Conservation (phyloP, 2,113 vertebrate species). For the Cavia porcellus region DNA sequence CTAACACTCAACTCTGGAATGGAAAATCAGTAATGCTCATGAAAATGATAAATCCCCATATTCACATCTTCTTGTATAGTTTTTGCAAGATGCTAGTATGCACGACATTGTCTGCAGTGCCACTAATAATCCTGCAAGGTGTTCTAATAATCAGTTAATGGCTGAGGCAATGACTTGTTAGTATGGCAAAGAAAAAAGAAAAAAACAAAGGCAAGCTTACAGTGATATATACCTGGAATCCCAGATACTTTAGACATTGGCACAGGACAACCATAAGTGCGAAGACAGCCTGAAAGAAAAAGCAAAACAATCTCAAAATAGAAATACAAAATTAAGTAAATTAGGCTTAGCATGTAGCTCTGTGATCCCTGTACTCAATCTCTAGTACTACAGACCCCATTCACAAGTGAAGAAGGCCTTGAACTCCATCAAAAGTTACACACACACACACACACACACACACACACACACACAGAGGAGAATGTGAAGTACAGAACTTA, state of each 20-base stretch:
- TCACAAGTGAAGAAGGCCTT: not conserved
- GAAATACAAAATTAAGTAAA: not conserved
- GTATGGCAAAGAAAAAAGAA: too few relatives aligned
- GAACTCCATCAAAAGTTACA: not conserved
- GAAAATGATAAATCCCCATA: not conserved
- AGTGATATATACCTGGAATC: not conserved
- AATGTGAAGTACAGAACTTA: not conserved
- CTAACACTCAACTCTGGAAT: constrained; percentile 92
- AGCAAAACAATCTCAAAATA: too few relatives aligned
- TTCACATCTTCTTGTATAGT: not conserved
- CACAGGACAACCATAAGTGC: not conserved
- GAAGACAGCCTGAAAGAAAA: not conserved
- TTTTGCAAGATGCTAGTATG: not conserved
- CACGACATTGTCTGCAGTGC: not conserved
- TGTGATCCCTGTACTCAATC: not conserved
- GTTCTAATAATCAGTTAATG: not conserved
- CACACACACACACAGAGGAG: not conserved
- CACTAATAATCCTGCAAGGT: not conserved
- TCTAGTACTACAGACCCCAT: too few relatives aligned
- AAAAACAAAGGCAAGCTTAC: not conserved
- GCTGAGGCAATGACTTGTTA: not conserved
- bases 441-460: not conserved
- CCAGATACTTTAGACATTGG: not conserved
- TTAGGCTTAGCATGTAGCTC: not conserved
- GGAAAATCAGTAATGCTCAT: not conserved